Evolutionary conservation across 2,113 vertebrate species (phyloP).

Genomic region (Neotragus pygmaeus): DNA sequence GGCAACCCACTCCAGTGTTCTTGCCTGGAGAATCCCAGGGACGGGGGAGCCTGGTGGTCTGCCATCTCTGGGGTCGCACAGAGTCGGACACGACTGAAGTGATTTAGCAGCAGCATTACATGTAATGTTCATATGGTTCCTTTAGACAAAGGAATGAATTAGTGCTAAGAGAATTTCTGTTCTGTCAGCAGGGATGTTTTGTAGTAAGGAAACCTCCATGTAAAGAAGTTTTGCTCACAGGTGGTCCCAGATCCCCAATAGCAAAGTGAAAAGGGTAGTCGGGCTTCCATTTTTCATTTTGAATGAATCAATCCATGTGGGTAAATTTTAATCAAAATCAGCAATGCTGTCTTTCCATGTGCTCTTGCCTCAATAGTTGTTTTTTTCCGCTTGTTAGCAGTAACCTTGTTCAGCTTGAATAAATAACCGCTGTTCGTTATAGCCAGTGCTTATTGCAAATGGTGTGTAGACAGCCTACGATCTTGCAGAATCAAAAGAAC

Average conservation of each 20-base stretch:
- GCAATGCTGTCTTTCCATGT: neutral
- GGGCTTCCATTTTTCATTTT: neutral
- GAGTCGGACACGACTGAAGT: too few relatives aligned
- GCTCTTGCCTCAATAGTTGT: neutral
- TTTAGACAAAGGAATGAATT: neutral
- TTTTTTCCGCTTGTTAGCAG: neutral
- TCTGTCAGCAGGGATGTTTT: neutral
- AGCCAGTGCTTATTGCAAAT: neutral
- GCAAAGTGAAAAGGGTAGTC: neutral
- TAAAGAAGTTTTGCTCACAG: neutral
- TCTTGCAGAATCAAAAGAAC: neutral
- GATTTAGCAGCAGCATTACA: too few relatives aligned
- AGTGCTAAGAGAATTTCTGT: neutral
- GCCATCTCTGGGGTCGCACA: too few relatives aligned
- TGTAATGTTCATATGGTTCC: neutral
- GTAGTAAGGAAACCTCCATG: neutral
- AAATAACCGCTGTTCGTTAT: neutral
- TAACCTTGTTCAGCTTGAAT: neutral
- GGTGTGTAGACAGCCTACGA: neutral
- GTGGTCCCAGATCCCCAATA: neutral
- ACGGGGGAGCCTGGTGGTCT: too few relatives aligned
- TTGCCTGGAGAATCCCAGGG: too few relatives aligned
- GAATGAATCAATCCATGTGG: neutral
- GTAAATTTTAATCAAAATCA: neutral
- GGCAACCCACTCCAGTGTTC: too few relatives aligned